Percentiles rank a stretch among this genome's conserved stretches.
Evolutionary conservation across 2,113 vertebrate genomes (phyloP).

Genomic region (Neogobius melanostomus): DNA sequence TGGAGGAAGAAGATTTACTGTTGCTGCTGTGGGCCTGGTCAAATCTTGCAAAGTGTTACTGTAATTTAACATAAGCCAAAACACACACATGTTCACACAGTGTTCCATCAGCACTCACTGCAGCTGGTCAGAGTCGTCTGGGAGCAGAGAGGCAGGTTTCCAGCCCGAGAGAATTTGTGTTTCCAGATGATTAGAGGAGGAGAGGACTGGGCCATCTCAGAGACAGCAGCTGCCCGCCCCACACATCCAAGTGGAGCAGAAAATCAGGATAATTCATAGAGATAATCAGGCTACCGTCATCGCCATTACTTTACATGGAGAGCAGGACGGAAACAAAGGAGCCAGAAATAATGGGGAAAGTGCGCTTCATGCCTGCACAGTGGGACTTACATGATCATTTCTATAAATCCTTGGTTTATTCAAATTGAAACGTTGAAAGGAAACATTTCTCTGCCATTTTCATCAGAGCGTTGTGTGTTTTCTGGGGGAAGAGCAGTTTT

Average conservation of each 20-base stretch:
- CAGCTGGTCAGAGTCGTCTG: constrained; percentile 50
- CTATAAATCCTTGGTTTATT: no score
- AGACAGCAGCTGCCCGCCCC: constrained; percentile 73
- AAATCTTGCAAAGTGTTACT: constrained; percentile 57
- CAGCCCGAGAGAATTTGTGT: constrained; percentile 56
- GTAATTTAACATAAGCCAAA: constrained; percentile 32
- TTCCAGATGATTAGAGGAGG: constrained; percentile 65
- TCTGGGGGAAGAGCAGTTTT: constrained; percentile 1
- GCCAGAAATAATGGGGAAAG: constrained; percentile 19
- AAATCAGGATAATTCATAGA: constrained; percentile 77
- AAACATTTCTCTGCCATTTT: not conserved
- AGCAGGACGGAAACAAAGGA: constrained; percentile 4
- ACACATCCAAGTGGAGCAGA: constrained; percentile 72
- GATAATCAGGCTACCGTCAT: constrained; percentile 71
- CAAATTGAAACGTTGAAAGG: not conserved
- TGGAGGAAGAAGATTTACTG: no score
- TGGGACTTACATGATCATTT: not conserved
- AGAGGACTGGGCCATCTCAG: constrained; percentile 47
- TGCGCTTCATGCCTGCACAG: constrained; percentile 26
- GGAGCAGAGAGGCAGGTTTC: constrained; percentile 59
- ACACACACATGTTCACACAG: constrained; percentile 24
- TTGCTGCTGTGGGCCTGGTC: not conserved
- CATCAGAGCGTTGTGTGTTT: not conserved
- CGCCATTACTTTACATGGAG: constrained; percentile 49
- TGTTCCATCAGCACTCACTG: constrained; percentile 11